These are phyloP conservation scores for Hyaena hyaena DNA, from an alignment of 2,113 vertebrate genomes.

Conservation along the genomic window DNA sequence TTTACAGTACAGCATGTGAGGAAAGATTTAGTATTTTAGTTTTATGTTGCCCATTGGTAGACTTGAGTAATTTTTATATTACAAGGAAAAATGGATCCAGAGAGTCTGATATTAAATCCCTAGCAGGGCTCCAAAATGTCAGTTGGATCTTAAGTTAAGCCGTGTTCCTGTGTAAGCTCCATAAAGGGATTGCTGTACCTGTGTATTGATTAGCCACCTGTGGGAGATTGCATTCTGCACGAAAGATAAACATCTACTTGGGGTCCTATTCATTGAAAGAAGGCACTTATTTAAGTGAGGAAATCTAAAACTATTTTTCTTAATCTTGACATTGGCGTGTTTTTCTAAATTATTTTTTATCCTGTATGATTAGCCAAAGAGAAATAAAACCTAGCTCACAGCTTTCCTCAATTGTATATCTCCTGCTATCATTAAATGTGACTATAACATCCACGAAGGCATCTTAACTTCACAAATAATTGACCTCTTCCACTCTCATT, in stretches of 20 bases:
- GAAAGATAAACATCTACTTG: conserved; percentile 45
- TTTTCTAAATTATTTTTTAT: background rate
- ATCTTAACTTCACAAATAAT: conserved; percentile 1
- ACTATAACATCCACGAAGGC: background rate
- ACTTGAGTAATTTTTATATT: conserved; percentile 61
- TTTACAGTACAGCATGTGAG: background rate
- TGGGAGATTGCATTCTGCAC: background rate
- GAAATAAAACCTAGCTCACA: background rate
- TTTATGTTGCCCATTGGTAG: conserved; percentile 30
- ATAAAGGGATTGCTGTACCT: conserved; percentile 19
- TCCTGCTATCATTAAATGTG: background rate
- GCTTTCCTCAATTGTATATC: background rate
- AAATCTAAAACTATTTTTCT: conserved; percentile 12
- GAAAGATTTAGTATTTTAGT: conserved; percentile 51
- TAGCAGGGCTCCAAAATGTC: conserved; percentile 52
- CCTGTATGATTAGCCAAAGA: background rate
- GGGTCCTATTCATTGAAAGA: conserved; percentile 7
- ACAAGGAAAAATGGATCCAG: conserved; percentile 49
- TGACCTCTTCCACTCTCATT: background rate
- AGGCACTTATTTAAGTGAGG: background rate
- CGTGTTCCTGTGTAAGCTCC: background rate
- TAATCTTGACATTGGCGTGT: background rate
- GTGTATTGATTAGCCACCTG: conserved; percentile 61
- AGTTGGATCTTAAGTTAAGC: conserved; percentile 52
- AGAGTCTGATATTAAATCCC: conserved; percentile 55